A percentile compares a stretch with the other conserved stretches of the same genome.
phyloP scores from a whole-genome alignment of 2,797 vertebrate species.

The Typhlichthys eigenmanni region DNA sequence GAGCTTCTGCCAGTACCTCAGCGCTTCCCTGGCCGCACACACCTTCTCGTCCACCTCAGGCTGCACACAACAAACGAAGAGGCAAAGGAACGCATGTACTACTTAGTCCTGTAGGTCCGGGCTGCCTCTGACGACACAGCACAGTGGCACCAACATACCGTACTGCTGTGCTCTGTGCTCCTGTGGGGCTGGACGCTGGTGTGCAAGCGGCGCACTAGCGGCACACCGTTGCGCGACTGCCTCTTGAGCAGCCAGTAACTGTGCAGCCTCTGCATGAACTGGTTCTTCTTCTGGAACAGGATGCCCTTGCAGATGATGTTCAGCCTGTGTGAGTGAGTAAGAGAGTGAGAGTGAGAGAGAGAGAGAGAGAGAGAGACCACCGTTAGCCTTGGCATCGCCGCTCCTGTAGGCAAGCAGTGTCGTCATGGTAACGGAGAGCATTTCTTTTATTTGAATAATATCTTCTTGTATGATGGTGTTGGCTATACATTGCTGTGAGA shows the following conservation, averaged over 20 bases:
- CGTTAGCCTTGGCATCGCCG: no score
- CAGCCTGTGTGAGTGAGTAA: no score
- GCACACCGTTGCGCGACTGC: conserved; percentile 93
- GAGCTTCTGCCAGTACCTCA: conserved; percentile 97
- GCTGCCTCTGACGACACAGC: background rate
- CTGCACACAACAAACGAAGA: conserved; percentile 66
- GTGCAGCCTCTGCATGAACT: conserved; percentile 98
- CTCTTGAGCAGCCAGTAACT: conserved; percentile 97
- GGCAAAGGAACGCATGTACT: no score
- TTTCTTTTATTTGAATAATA: no score
- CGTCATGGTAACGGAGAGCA: no score
- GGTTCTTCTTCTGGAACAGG: conserved; percentile 93
- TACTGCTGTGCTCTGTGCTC: conserved; percentile 86
- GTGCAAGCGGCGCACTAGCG: conserved; percentile 93
- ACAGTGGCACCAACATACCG: no score
- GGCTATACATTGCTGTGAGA: no score
- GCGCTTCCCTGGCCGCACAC: conserved; percentile 89
- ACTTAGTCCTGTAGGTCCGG: background rate
- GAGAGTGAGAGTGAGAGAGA: no score
- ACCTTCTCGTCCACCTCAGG: conserved; percentile 91
- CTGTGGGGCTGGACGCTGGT: conserved; percentile 90
- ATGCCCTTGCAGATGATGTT: conserved; percentile 97
- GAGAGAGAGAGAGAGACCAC: no score
- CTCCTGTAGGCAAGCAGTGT: no score
- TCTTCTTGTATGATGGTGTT: no score